phyloP scores from a whole-genome alignment of 1,140 invertebrate genomes.

The Euglossa dilemma region DNA sequence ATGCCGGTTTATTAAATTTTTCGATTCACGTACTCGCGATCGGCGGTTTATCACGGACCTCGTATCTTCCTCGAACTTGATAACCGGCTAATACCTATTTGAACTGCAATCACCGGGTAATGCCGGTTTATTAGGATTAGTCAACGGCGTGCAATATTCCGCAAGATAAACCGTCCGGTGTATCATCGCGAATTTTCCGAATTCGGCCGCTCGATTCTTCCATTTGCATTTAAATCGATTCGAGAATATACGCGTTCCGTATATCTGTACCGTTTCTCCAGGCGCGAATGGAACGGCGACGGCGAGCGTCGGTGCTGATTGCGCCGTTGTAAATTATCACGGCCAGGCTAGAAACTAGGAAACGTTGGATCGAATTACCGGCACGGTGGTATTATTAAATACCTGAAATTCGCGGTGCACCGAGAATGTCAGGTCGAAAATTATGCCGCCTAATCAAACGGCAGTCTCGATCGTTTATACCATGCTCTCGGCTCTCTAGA shows the following conservation, averaged over 20 bases:
- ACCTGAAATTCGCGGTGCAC: not conserved
- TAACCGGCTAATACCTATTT: not conserved
- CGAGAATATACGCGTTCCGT: not conserved
- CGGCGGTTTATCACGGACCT: not conserved
- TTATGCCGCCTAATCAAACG: not conserved
- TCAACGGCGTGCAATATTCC: not conserved
- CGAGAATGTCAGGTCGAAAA: conserved; percentile 15
- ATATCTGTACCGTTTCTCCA: not conserved
- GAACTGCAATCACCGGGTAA: conserved; percentile 1
- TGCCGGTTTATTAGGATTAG: not conserved
- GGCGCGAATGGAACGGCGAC: not conserved
- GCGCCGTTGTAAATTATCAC: not conserved
- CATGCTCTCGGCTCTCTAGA: too few relatives aligned
- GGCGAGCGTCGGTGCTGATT: not conserved
- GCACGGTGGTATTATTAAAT: conserved; percentile 11
- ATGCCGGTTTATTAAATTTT: conserved; percentile 36
- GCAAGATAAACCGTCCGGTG: not conserved
- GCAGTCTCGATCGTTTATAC: not conserved
- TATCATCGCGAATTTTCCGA: not conserved
- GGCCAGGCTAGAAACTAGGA: not conserved
- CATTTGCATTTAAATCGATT: not conserved
- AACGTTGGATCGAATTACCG: not conserved
- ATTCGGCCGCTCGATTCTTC: not conserved
- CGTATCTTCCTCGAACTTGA: not conserved
- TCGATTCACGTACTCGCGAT: not conserved